Evolutionary conservation across 1,140 invertebrate genomes (phyloP), one percentile per base, ranked within the genome.

Genomic region (Lepidurus couesii): DNA sequence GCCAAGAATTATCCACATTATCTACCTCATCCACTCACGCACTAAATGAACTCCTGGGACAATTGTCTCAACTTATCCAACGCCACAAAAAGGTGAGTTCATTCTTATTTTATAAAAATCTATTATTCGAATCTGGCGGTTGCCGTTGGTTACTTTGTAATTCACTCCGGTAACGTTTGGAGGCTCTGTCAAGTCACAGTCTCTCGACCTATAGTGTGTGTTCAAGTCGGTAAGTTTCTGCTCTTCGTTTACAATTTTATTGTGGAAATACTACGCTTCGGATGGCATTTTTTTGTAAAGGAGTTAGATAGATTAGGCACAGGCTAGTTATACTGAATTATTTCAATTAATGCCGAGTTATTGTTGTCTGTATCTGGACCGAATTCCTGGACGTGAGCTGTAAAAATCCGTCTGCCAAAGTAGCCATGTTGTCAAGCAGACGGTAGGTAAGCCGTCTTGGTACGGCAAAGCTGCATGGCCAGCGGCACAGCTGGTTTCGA

Each of bases 341-440:
- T 34, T 34, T 34, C 34, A 34, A 3, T 34, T 34, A 34, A 34
- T 34, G 34, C 2, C 34, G 34, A 34, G 4, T 34, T 34, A 34
- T 34, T 34, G 34, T 34, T 34, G 34, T 34, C 34, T 34, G 34
- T 34, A 34, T 34, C 34, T 3, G 34, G 3, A 34, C 34, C 34
- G 34, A 34, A 34, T 34, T 34, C 34, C 34, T 34, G 2, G 3
- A 34, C 34, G 34, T 34, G 34, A 34, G 34, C 34, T 34, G 9
- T 47, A 21, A 65, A 16, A 65, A 65, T 65, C 53, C 53, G 53
- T 65, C 53, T 65, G 53, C 53, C 8, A 65, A 65, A 21, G 53
- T 65, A 65, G 53, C 53, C 53, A 65, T 65, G 53, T 65, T 65
- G 53, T 34, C 34, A 34, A 34, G 34, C 34, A 34, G 34, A 34